phyloP scores from a whole-genome alignment of 2,797 vertebrate genomes.

The Florisuga fusca region DNA sequence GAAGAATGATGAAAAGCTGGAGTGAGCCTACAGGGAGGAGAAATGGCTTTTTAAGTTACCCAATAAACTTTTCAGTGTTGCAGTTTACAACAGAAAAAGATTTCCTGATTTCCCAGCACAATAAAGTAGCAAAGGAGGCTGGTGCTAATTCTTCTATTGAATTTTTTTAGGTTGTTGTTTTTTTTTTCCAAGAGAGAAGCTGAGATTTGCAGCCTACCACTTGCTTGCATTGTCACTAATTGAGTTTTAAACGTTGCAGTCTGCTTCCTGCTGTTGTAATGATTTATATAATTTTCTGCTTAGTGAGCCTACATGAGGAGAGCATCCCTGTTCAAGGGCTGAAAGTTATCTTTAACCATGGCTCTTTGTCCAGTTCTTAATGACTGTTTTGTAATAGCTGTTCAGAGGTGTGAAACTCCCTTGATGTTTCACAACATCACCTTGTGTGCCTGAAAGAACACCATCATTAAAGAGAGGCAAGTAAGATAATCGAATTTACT shows the following conservation, averaged over 20 bases:
- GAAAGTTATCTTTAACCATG: neutral
- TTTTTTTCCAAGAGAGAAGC: neutral
- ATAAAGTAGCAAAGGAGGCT: neutral
- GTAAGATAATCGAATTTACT: neutral
- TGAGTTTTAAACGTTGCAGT: slow-evolving; percentile 25
- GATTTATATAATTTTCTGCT: neutral
- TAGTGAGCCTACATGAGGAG: neutral
- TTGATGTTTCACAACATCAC: neutral
- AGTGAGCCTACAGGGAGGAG: neutral
- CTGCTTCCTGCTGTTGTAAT: slow-evolving; percentile 37
- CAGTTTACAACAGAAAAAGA: neutral
- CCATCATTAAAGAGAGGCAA: neutral
- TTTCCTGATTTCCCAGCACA: neutral
- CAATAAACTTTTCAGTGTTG: neutral
- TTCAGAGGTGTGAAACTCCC: neutral
- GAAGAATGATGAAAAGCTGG: neutral
- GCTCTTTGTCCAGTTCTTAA: neutral
- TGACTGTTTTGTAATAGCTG: neutral
- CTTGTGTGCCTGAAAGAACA: neutral
- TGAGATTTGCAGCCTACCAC: neutral
- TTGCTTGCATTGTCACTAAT: neutral
- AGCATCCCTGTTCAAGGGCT: neutral
- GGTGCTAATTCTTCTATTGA: neutral
- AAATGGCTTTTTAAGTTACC: neutral
- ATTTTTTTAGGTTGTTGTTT: neutral